These are phyloP conservation scores for Drosophila malerkotliana DNA, from an alignment of 1,140 invertebrate species.

Conservation along the genomic window DNA sequence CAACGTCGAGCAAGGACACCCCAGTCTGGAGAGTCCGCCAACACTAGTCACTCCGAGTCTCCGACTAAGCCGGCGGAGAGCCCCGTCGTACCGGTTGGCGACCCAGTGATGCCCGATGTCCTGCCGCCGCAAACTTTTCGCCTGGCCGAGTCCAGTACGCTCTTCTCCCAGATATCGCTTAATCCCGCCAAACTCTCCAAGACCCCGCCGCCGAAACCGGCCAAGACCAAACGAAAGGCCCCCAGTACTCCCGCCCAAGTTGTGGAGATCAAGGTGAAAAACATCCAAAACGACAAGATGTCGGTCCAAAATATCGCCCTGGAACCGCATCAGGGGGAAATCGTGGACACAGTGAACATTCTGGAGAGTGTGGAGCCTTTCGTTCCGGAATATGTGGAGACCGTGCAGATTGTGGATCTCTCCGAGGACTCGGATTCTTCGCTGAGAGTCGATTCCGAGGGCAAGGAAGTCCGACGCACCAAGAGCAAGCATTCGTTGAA, in stretches of 20 bases:
- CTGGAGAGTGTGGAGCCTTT: conserved; percentile 80
- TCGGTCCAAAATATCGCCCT: conserved; percentile 76
- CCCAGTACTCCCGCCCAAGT: conserved; percentile 61
- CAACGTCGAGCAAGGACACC: conserved; percentile 79
- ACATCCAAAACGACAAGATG: conserved; percentile 82
- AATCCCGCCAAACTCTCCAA: conserved; percentile 32
- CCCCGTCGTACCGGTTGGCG: conserved; percentile 6
- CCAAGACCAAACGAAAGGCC: conserved; percentile 66
- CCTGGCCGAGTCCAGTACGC: conserved; percentile 88
- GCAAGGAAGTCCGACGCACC: conserved; percentile 63
- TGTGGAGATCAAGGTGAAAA: conserved; percentile 77
- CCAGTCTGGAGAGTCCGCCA: conserved; percentile 52
- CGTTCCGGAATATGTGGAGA: conserved; percentile 82
- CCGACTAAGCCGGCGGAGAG: conserved; percentile 14
- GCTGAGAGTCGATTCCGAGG: conserved; percentile 53
- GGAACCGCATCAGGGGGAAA: conserved; percentile 71
- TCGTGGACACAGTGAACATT: conserved; percentile 81
- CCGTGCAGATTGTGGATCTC: conserved; percentile 81
- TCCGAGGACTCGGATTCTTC: conserved; percentile 81
- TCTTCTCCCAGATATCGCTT: conserved; percentile 88
- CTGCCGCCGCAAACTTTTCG: conserved; percentile 85
- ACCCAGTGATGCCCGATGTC: conserved; percentile 72
- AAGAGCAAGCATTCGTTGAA: conserved; percentile 69
- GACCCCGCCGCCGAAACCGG: conserved; percentile 44
- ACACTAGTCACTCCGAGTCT: conserved; percentile 30